These are phyloP conservation scores for Galago senegalensis DNA, from an alignment of 2,797 vertebrate genomes.

Conservation along the genomic window DNA sequence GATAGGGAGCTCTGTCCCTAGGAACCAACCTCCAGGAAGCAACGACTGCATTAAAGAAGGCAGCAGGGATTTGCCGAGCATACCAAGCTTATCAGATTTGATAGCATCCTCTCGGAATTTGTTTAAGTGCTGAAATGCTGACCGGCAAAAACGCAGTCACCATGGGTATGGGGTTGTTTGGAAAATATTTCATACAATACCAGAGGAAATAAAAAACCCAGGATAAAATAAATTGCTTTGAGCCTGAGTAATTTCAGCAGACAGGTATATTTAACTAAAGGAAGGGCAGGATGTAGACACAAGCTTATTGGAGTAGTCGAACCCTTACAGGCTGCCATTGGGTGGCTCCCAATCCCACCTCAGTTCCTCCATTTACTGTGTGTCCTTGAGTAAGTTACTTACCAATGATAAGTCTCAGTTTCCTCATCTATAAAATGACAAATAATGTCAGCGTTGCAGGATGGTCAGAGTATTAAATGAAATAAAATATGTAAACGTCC, in stretches of 20 bases:
- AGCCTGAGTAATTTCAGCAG: background rate
- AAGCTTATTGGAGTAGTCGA: background rate
- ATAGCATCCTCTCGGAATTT: slow-evolving; percentile 50
- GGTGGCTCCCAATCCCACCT: background rate
- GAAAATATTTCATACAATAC: background rate
- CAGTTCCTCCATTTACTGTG: background rate
- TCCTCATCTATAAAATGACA: slow-evolving; percentile 34
- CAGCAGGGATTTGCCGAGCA: slow-evolving; percentile 42
- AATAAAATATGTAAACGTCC: background rate
- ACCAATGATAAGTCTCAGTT: background rate
- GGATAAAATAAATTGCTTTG: background rate
- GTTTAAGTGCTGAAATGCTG: background rate
- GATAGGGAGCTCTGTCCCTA: slow-evolving; percentile 40
- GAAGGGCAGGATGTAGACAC: background rate
- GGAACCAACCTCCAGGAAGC: slow-evolving; percentile 16
- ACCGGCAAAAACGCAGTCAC: background rate
- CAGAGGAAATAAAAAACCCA: background rate
- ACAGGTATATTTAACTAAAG: background rate
- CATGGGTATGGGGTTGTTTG: background rate
- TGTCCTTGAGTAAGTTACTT: background rate
- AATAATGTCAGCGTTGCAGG: background rate
- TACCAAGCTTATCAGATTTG: slow-evolving; percentile 58
- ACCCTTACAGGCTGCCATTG: background rate
- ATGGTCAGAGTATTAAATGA: background rate
- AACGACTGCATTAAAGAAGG: slow-evolving; percentile 44